These are phyloP conservation scores for Lumbricus terrestris DNA, from an alignment of 2,888 invertebrate species.

Conservation along the genomic window DNA sequence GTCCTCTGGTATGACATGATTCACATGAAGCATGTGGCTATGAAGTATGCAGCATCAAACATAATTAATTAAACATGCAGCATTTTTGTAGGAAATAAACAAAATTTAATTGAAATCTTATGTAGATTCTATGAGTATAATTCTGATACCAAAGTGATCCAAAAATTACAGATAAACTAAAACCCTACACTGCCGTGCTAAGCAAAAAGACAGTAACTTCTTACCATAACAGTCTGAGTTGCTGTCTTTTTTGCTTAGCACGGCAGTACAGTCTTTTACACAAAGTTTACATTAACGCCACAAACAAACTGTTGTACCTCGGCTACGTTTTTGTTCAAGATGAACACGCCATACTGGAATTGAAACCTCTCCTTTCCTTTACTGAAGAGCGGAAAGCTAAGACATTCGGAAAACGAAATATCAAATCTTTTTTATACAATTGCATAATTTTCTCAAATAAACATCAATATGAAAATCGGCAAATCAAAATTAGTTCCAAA, in stretches of 20 bases:
- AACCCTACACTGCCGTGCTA: not conserved
- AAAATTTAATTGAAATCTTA: not conserved
- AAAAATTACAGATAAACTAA: not conserved
- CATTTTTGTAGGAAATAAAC: not conserved
- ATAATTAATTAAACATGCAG: not conserved
- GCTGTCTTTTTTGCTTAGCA: too few relatives aligned
- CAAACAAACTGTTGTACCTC: conserved; percentile 66
- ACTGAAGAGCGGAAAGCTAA: conserved; percentile 80
- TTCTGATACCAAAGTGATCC: not conserved
- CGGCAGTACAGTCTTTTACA: not conserved
- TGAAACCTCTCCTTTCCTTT: conserved; percentile 76
- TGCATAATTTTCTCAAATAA: too few relatives aligned
- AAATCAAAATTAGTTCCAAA: too few relatives aligned
- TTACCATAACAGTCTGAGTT: too few relatives aligned
- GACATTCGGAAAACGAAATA: conserved; percentile 37
- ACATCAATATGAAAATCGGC: not conserved
- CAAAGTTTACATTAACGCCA: not conserved
- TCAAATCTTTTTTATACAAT: too few relatives aligned
- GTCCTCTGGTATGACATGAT: too few relatives aligned
- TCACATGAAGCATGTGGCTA: too few relatives aligned
- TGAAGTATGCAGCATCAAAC: too few relatives aligned
- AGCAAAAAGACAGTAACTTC: not conserved
- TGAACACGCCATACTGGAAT: conserved; percentile 85
- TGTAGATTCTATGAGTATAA: not conserved
- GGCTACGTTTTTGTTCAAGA: conserved; percentile 90